Evolutionary conservation across 2,113 vertebrate species (phyloP), one percentile per base, ranked within the genome.

Genomic region (Centropus unirufus): DNA sequence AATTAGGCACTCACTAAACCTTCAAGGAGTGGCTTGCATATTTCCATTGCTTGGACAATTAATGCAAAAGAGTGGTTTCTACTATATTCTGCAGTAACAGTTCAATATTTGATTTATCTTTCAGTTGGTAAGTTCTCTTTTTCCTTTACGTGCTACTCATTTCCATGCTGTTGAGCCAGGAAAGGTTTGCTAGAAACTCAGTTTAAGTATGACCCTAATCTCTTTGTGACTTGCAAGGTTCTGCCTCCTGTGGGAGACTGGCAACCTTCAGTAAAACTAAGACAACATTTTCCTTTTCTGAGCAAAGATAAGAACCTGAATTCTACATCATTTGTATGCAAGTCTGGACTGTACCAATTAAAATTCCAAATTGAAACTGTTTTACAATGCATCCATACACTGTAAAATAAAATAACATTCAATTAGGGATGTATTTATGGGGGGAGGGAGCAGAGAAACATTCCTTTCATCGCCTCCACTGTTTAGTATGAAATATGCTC

Each of bases 291-390:
- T 83, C 32, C 12, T 74, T 83, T 91, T 44, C 57, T 52, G 29
- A 85, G 20, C 15, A 84, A 36, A 94, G 20, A 39, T 40, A 18
- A 79, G 34, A 77, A 85, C 11, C 23, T 66, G 29, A 90, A 78
- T 46, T 79, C 58, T 8, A 77, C 21, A 26, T 59, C 6, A 17
- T 77, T 80, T 2, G 0, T 44, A 27, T 11, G 6, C 0, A 1
- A 5, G 18, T 36, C 40, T 84, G 44, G 49, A 73, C 11, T 26
- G 8, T 27, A 69, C 6, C 24, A 47, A 40, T n/a, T 64, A 82
- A 81, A 93, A 94, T 87, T 73, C 21, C 23, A 54, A 76, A 68
- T 26, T 55, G 54, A 55, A 87, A 51, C 14, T 7, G 2, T 18
- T 93, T 92, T 87, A 23, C 66, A 80, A 63, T 40, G 5, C 22